Base-by-base conservation (phyloP, 1,140 invertebrate species). In the Eurosta solidaginis region DNA sequence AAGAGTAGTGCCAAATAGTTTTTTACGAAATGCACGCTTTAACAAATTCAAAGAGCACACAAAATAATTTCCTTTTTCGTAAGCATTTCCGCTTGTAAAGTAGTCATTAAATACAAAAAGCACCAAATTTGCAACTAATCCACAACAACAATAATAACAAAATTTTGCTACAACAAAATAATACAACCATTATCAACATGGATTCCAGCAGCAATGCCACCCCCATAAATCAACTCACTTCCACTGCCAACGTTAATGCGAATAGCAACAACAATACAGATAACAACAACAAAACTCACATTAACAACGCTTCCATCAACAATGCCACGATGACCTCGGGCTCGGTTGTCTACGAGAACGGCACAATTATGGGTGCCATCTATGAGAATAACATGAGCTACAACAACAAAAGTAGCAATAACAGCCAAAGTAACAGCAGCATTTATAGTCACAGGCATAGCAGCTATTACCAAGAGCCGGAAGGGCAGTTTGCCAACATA, bases 341-440 rank as follows among this genome's bases (percentile, higher is more conserved):
- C 33, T 68, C 59, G 29, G 33, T 68, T 42, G 29, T 84, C 29
- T 82, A 85, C 76, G 84, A 86, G 75, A 86, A 85, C 77, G 84
- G 84, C 79, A 84, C 84, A 77, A 80, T 86, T 78, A 79, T 84
- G 77, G 84, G 83, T 76, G 81, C 82, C 29, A 79, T 81, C 78
- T 63, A 50, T 44, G 79, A 84, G 47, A 42, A 78, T 44, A 29
- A 54, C 79, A 40, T 76, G 79, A 76, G 79, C 78, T 68, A 63
- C 42, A 25, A 22, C 52, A 47, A 76, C 29, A 54, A 25, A n/a
- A 63, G 33, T 25, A 36, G n/a, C 14, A 22, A n/a, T 9, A 68
- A n/a, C 33, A 42, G 1, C n/a, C 36, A 3, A 17, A 68, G 40
- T 33, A 54, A 9, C n/a, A 54, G 22, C 29, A 68, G 59, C 59